Evolutionary conservation across 2,113 vertebrate species (phyloP).

Genomic region (Tragulus kanchil): DNA sequence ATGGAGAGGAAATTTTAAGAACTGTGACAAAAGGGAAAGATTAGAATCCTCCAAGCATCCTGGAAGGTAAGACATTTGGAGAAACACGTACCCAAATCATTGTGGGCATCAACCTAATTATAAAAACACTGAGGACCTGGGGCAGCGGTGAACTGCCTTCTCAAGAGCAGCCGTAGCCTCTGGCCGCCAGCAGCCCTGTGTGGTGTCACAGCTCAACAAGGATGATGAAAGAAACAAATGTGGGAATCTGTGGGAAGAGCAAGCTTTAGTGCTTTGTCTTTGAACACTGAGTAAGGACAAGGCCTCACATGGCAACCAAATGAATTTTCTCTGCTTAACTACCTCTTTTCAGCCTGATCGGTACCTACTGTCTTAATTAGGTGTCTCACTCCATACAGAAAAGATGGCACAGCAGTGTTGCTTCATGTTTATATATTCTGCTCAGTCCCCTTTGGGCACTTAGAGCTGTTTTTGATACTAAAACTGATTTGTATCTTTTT

Average conservation of each 20-base stretch:
- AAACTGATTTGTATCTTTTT: slow-evolving; percentile 64
- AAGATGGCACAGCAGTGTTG: neutral
- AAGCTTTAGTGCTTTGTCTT: slow-evolving; percentile 68
- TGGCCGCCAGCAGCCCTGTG: neutral
- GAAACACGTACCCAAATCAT: slow-evolving; percentile 24
- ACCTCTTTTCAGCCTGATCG: neutral
- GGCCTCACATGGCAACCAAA: neutral
- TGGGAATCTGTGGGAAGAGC: neutral
- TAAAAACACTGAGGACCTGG: slow-evolving; percentile 4
- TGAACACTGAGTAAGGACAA: slow-evolving; percentile 54
- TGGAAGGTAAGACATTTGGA: slow-evolving; percentile 61
- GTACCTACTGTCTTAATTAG: slow-evolving; percentile 61
- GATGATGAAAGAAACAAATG: neutral
- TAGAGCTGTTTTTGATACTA: slow-evolving; percentile 63
- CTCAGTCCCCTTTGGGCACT: slow-evolving; percentile 22
- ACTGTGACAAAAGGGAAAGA: neutral
- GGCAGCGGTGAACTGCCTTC: neutral
- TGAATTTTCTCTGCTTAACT: slow-evolving; percentile 40
- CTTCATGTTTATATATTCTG: slow-evolving; percentile 53
- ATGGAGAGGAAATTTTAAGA: slow-evolving; percentile 48
- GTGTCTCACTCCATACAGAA: slow-evolving; percentile 8
- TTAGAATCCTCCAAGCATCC: slow-evolving; percentile 35
- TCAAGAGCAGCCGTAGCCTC: slow-evolving; percentile 2
- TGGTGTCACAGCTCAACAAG: neutral
- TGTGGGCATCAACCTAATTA: slow-evolving; percentile 44